Base-by-base conservation (phyloP, 1,140 invertebrate species). In the Lordiphosa collinella region DNA sequence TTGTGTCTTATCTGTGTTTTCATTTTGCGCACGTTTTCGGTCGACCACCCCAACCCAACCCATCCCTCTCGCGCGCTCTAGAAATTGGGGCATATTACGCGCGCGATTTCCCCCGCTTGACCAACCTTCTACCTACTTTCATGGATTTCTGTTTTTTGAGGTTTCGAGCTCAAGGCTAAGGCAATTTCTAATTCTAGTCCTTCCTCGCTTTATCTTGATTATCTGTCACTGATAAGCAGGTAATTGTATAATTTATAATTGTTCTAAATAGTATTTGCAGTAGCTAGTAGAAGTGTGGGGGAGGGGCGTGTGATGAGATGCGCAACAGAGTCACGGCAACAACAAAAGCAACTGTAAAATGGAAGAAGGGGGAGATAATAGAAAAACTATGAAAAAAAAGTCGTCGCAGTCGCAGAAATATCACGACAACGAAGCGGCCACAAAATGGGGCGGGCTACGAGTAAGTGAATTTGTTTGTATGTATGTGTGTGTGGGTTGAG, bases 371-470 rank as follows among this genome's bases (percentile, higher is more conserved):
- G 32, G 35, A 41, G 37, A 41, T 48, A 48, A 48, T 25, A 43
- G 40, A 73, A 78, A 74, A 79, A 79, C 75, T 80, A 70, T 74
- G 18, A 22, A 22, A 79, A 79, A 79, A 80, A 75, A 60, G 70
- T 80, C 75, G 70, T 58, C 70, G 76, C 60, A 70, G 76, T 79
- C 66, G 75, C 75, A 62, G 82, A 67, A 82, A 76, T 80, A 80
- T 80, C 82, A 84, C 76, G 75, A 80, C 16, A 18, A 18, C 16
- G 3, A 18, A 18, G 16, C 16, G 16, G 64, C 59, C 44, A 59
- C 60, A 66, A 76, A 78, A 78, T 73, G 74, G 74, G 69, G 68
- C 74, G 74, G 58, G 25, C 25, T 6, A 29, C 25, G 55, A 58
- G 56, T 62, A 43, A 58, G 41, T 62, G 67, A 62, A 58, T 78